Base-by-base conservation (phyloP, 2,888 invertebrate genomes). In the Papilio protenor region DNA sequence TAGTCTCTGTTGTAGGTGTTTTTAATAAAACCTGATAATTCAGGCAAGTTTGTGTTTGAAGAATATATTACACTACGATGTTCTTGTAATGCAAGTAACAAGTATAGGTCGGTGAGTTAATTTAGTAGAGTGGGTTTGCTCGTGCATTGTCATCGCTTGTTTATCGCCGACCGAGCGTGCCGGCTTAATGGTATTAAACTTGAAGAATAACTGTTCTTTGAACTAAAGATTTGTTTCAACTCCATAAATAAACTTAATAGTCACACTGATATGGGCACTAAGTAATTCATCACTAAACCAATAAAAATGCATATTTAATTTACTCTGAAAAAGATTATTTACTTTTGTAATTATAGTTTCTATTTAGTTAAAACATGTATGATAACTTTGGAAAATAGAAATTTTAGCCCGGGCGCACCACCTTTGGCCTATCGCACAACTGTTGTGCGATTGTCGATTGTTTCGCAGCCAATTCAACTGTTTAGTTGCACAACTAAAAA, bases 121-220 rank as follows among this genome's bases (percentile, higher is more conserved):
- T 94, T 94, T 94, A 91, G 91, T 90, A 91, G 93, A 94, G 94
- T 94, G 94, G 94, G 90, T 92, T 89, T 86, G 87, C 88, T 89
- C 90, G 89, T 90, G 92, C 93, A 93, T 93, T 94, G 94, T 94
- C 88, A 86, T 86, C 92, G 91, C 91, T 93, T 94, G 94, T 94
- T 94, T 94, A 94, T 94, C 92, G 93, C 87, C 87, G 85, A 81
- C 84, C 87, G 82, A 82, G 84, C 83, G 83, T 79, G 84, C 83
- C 84, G 85, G 88, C 89, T 87, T 94, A 94, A 94, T 94, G 94
- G 93, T 94, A 94, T 94, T 94, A 94, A 92, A 93, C 88, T 92
- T 90, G 89, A 90, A 89, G 90, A 90, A 91, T 91, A 91, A 90
- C 90, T 89, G 87, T 84, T 82, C 80, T 88, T 87, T 84, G 82